phyloP scores from a whole-genome alignment of 2,888 invertebrate species.

The Tetropium fuscum region DNA sequence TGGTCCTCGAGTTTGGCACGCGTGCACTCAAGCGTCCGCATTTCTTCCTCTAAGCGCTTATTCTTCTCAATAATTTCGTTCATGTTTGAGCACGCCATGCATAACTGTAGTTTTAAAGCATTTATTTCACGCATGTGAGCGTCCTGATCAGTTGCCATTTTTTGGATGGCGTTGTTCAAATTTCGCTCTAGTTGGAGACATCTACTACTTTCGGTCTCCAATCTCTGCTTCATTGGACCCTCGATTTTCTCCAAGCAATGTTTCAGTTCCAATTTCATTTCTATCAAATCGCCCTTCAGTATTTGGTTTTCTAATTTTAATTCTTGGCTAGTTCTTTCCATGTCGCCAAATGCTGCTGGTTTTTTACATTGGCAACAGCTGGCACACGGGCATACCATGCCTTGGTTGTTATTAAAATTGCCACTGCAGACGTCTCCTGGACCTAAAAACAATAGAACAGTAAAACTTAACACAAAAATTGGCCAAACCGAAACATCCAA shows the following conservation, averaged over 20 bases:
- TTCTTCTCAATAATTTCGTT: slow-evolving; percentile 55
- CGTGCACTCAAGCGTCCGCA: slow-evolving; percentile 51
- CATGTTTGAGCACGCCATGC: slow-evolving; percentile 53
- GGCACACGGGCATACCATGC: too few species aligned
- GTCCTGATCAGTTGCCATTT: slow-evolving; percentile 47
- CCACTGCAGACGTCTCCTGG: too few species aligned
- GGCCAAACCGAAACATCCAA: too few species aligned
- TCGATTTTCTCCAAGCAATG: slow-evolving; percentile 60
- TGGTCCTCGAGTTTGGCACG: slow-evolving; percentile 60
- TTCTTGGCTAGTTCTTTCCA: slow-evolving; percentile 50
- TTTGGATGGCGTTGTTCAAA: slow-evolving; percentile 48
- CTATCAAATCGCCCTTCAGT: slow-evolving; percentile 58
- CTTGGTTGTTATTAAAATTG: too few species aligned
- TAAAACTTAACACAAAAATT: too few species aligned
- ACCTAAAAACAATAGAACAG: too few species aligned
- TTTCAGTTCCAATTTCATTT: slow-evolving; percentile 58
- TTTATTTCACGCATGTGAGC: slow-evolving; percentile 52
- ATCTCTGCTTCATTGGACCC: slow-evolving; percentile 57
- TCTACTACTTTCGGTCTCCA: slow-evolving; percentile 51
- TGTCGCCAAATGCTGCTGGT: slow-evolving; percentile 20
- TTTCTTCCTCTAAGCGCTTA: slow-evolving; percentile 53
- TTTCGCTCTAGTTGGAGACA: slow-evolving; percentile 56
- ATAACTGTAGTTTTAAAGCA: slow-evolving; percentile 56
- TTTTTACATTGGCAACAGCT: too few species aligned
- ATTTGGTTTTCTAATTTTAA: slow-evolving; percentile 56